Evolutionary conservation across 2,113 vertebrate genomes (phyloP).

Genomic region (Ia io): DNA sequence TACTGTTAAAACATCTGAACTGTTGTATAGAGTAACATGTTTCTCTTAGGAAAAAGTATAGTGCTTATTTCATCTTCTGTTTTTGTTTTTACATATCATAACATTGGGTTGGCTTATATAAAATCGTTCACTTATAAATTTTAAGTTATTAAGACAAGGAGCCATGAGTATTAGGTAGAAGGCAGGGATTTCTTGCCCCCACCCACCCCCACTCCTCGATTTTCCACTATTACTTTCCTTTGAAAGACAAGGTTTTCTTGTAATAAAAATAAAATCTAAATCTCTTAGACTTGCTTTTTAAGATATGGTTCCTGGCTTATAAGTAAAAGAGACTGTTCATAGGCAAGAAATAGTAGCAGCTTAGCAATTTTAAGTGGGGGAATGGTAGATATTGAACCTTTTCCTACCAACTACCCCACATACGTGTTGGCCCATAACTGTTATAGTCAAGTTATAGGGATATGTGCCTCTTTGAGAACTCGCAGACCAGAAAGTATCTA

Average conservation of each 20-base stretch:
- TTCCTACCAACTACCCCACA: neutral
- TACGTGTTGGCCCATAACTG: neutral
- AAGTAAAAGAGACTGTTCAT: constrained; percentile 57
- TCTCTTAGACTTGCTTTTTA: constrained; percentile 44
- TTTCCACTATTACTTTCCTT: neutral
- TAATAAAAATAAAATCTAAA: constrained; percentile 58
- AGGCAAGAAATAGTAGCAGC: constrained; percentile 19
- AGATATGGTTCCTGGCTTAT: constrained; percentile 56
- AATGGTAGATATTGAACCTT: neutral
- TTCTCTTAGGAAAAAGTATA: neutral
- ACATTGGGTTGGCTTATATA: neutral
- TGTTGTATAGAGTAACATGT: neutral
- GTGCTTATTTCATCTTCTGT: neutral
- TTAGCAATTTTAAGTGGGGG: neutral
- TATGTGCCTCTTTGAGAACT: neutral
- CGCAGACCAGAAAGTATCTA: neutral
- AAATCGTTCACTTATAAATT: neutral
- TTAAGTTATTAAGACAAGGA: constrained; percentile 2
- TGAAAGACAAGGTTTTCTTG: constrained; percentile 44
- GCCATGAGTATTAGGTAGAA: neutral
- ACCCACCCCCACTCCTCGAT: no score
- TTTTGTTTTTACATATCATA: neutral
- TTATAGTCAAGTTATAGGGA: neutral
- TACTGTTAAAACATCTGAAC: neutral
- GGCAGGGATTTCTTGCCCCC: neutral